Percentiles rank a stretch among this genome's conserved stretches.
Evolutionary conservation across 1,140 invertebrate genomes (phyloP).

Genomic region (Panonychus citri): DNA sequence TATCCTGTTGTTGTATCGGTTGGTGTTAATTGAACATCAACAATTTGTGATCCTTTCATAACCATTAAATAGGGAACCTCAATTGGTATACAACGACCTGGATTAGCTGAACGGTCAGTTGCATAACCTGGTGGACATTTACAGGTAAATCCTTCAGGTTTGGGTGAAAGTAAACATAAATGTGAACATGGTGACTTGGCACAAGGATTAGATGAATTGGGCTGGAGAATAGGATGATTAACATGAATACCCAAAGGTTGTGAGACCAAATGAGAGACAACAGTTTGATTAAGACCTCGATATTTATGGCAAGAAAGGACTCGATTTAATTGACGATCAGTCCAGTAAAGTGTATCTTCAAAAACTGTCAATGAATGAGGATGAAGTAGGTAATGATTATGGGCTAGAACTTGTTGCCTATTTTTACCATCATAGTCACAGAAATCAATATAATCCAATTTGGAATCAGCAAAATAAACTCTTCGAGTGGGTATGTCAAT

Average conservation of each 20-base stretch:
- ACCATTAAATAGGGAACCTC: conserved; percentile 72
- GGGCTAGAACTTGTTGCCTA: conserved; percentile 41
- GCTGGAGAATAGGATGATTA: conserved; percentile 77
- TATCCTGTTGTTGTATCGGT: conserved; percentile 39
- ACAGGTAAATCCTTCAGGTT: conserved; percentile 48
- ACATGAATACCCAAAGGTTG: conserved; percentile 84
- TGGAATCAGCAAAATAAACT: conserved; percentile 92
- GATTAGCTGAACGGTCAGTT: conserved; percentile 26
- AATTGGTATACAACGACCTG: conserved; percentile 55
- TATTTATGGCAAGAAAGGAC: conserved; percentile 67
- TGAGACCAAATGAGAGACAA: conserved; percentile 76
- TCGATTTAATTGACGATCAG: conserved; percentile 70
- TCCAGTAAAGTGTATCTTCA: conserved; percentile 83
- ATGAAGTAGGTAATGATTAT: conserved; percentile 54
- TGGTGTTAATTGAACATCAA: conserved; percentile 47
- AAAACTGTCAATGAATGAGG: conserved; percentile 75
- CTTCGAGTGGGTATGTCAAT: conserved; percentile 76
- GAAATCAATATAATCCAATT: conserved; percentile 93
- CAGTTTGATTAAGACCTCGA: conserved; percentile 63
- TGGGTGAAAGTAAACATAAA: conserved; percentile 58
- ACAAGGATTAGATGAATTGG: conserved; percentile 51
- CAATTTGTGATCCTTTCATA: conserved; percentile 61
- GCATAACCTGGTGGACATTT: conserved; percentile 73
- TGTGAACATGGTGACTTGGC: conserved; percentile 53
- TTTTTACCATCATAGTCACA: conserved; percentile 86